Percentiles rank a stretch among this genome's conserved stretches.
Evolutionary conservation across 2,888 invertebrate species (phyloP).

Genomic region (Lysandra coridon): DNA sequence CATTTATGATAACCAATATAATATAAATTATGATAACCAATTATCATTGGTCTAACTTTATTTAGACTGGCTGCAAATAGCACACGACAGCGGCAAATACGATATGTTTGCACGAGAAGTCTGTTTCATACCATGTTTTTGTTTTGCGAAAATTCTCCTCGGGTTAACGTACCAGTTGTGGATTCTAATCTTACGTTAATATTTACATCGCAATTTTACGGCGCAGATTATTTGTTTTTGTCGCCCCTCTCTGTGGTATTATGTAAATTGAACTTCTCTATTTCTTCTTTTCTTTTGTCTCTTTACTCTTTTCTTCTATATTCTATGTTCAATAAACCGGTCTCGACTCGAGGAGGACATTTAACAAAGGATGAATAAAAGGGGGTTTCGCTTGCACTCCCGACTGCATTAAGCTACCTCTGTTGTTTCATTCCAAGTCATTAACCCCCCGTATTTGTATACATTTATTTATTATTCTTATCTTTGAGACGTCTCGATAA

Average conservation of each 20-base stretch:
- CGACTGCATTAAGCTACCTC: neutral
- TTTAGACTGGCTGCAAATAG: neutral
- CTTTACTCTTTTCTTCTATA: neutral
- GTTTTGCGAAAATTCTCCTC: conserved; percentile 24
- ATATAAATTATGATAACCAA: neutral
- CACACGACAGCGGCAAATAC: neutral
- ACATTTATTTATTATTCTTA: conserved; percentile 8
- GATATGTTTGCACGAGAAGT: conserved; percentile 7
- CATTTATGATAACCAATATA: no score
- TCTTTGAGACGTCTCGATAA: neutral
- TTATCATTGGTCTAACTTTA: neutral
- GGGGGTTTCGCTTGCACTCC: neutral
- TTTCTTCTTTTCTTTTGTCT: neutral
- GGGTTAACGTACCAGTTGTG: conserved; percentile 18
- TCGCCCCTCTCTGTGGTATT: neutral
- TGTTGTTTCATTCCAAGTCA: neutral
- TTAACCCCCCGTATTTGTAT: neutral
- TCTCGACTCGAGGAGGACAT: neutral
- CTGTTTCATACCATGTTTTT: conserved; percentile 9
- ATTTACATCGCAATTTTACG: conserved; percentile 3
- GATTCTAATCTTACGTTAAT: conserved; percentile 12
- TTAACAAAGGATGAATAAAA: neutral
- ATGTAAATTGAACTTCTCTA: neutral
- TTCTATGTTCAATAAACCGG: neutral
- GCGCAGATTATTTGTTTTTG: neutral